These are phyloP conservation scores for Cyprinodon tularosa DNA, from an alignment of 2,113 vertebrate genomes.

Conservation along the genomic window DNA sequence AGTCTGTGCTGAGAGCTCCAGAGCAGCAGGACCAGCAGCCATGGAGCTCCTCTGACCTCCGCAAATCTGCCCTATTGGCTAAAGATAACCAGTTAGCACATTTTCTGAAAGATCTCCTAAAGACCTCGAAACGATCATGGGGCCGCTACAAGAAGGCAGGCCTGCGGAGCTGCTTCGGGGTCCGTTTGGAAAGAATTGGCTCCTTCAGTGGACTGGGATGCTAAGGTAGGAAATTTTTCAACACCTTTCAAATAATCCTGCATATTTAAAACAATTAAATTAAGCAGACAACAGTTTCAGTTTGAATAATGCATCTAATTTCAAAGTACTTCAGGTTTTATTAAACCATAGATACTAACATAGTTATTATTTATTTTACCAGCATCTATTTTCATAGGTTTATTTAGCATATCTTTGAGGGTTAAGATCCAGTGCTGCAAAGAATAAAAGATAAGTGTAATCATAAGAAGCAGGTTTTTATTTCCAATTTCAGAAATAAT, in stretches of 20 bases:
- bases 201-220: conserved; percentile 84
- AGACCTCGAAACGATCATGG: conserved; percentile 78
- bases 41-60: conserved; percentile 41
- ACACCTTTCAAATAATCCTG: neutral
- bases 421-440: neutral
- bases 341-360: neutral
- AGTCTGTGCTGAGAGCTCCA: neutral
- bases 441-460: neutral
- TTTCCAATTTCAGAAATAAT: no score
- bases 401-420: neutral
- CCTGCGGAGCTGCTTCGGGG: conserved; percentile 82
- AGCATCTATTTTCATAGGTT: neutral
- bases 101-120: conserved; percentile 75
- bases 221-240: conserved; percentile 47
- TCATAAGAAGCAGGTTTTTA: no score
- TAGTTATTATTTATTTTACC: no score
- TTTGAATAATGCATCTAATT: neutral
- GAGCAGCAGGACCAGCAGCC: conserved; percentile 27
- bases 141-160: conserved; percentile 79
- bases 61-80: conserved; percentile 33
- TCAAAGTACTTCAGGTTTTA: neutral
- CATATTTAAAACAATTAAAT: neutral
- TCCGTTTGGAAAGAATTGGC: conserved; percentile 81
- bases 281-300: neutral
- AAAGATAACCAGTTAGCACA: conserved; percentile 59